Percentiles rank a stretch among this genome's conserved stretches.
Evolutionary conservation across 2,797 vertebrate genomes (phyloP).

Genomic region (Cheirogaleus major): DNA sequence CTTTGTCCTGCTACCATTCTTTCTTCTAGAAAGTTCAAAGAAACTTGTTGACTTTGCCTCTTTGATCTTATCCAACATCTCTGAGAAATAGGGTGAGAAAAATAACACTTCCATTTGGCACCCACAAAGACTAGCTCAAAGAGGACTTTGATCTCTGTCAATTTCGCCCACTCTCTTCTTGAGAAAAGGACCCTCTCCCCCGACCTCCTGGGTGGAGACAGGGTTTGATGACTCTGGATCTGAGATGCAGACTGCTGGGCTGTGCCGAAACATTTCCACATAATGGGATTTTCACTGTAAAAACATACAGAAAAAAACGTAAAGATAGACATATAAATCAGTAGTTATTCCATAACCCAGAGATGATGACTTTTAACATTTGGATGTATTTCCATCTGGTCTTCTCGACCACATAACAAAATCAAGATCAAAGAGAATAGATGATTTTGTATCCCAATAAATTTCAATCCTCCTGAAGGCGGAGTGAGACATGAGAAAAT

Average conservation of each 20-base stretch:
- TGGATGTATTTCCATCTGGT: neutral
- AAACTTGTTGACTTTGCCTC: conserved; percentile 33
- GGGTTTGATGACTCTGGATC: neutral
- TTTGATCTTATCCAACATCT: conserved; percentile 58
- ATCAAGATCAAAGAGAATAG: conserved; percentile 2
- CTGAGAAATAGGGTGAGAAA: neutral
- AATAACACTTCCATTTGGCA: neutral
- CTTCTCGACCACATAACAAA: neutral
- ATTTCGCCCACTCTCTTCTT: neutral
- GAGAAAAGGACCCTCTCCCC: neutral
- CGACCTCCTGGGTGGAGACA: neutral
- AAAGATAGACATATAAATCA: neutral
- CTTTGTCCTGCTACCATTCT: neutral
- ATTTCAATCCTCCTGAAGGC: neutral
- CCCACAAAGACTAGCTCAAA: neutral
- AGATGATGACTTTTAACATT: neutral
- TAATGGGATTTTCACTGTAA: neutral
- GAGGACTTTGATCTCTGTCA: conserved; percentile 35
- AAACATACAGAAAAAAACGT: neutral
- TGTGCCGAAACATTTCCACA: neutral
- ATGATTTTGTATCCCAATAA: neutral
- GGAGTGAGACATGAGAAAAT: neutral
- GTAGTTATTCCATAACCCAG: neutral
- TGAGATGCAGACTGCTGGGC: neutral
- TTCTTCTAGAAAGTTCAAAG: conserved; percentile 59